These are phyloP conservation scores for Archaeoteleia sp. DNA, from an alignment of 2,888 invertebrate species.

Conservation along the genomic window DNA sequence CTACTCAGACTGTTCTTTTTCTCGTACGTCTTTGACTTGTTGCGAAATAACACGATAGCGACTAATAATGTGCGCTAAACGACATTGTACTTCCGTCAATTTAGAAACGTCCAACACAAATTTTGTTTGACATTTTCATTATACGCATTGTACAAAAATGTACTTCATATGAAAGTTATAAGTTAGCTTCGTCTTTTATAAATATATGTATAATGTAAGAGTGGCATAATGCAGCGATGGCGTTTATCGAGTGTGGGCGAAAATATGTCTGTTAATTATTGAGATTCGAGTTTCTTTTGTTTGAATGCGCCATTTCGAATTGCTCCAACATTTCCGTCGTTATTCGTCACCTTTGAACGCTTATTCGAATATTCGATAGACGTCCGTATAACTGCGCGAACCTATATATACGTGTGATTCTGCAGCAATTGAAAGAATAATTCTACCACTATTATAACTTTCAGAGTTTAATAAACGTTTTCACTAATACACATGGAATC, in stretches of 20 bases:
- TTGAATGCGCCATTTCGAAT: background rate
- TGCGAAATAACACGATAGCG: no score
- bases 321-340: background rate
- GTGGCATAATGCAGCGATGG: conserved; percentile 7
- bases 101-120: no score
- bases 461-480: conserved; percentile 73
- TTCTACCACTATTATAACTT: conserved; percentile 72
- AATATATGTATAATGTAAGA: conserved; percentile 15
- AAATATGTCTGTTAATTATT: background rate
- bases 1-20: no score
- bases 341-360: background rate
- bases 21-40: no score
- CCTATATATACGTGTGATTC: conserved; percentile 56
- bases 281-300: background rate
- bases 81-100: no score
- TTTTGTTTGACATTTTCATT: no score
- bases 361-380: conserved; percentile 6
- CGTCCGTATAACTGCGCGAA: conserved; percentile 56
- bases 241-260: conserved; percentile 5
- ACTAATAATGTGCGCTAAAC: no score
- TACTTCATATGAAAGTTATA: conserved; percentile 8
- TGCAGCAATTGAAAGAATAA: conserved; percentile 55
- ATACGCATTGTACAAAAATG: conserved; percentile 10
- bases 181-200: conserved; percentile 17
- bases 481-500: conserved; percentile 65